phyloP scores from a whole-genome alignment of 2,113 vertebrate species.

The Talpa occidentalis region DNA sequence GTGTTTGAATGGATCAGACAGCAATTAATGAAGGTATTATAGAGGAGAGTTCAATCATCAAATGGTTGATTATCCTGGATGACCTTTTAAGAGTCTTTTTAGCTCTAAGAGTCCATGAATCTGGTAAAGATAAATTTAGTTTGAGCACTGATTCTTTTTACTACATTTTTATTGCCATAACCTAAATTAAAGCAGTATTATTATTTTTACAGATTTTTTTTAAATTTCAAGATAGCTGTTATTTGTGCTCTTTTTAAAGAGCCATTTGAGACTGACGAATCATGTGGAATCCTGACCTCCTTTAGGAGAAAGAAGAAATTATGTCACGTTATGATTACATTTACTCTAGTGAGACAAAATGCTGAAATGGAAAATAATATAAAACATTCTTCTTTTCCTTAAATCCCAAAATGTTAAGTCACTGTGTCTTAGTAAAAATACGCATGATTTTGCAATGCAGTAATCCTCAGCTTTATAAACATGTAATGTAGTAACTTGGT shows the following conservation, averaged over 20 bases:
- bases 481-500: conserved; percentile 72
- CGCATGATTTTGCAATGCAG: background rate
- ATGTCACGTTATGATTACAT: conserved; percentile 43
- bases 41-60: background rate
- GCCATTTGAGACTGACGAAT: conserved; percentile 52
- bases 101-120: background rate
- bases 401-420: conserved; percentile 4
- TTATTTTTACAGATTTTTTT: conserved; percentile 54
- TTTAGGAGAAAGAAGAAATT: conserved; percentile 25
- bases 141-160: conserved; percentile 8
- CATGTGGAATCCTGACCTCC: conserved; percentile 38
- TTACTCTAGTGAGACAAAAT: background rate
- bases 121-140: conserved; percentile 40
- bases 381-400: background rate
- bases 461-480: conserved; percentile 50
- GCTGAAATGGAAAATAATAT: background rate
- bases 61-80: conserved; percentile 11
- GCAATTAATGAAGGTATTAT: background rate
- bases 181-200: conserved; percentile 39
- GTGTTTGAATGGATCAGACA: background rate
- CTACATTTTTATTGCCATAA: conserved; percentile 40
- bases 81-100: conserved; percentile 19
- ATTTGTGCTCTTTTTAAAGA: conserved; percentile 73
- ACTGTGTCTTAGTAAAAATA: conserved; percentile 8
- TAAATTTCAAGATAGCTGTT: conserved; percentile 63